These are phyloP conservation scores for Dastarcus helophoroides DNA, from an alignment of 2,888 invertebrate species.

Conservation along the genomic window DNA sequence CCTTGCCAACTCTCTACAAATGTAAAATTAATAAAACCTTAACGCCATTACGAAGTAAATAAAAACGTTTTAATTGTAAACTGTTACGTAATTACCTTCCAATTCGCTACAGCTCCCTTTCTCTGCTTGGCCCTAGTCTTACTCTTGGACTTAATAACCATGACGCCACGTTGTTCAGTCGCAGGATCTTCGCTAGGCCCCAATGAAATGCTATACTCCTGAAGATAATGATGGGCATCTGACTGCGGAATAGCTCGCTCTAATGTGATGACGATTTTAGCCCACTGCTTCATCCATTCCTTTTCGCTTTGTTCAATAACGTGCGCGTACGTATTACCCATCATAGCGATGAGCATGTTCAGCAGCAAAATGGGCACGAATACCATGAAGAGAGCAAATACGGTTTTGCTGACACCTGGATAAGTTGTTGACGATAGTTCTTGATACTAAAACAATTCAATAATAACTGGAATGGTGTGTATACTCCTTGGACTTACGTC, in stretches of 20 bases:
- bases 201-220: slow-evolving; percentile 90
- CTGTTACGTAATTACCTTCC: slow-evolving; percentile 93
- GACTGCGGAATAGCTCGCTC: slow-evolving; percentile 87
- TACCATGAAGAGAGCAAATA: slow-evolving; percentile 97
- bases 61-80: background rate
- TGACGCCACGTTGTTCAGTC: slow-evolving; percentile 82
- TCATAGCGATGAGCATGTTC: slow-evolving; percentile 99
- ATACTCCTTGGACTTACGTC: slow-evolving; percentile 56
- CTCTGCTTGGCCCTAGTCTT: slow-evolving; percentile 94
- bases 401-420: slow-evolving; percentile 83
- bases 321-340: slow-evolving; percentile 98
- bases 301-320: slow-evolving; percentile 98
- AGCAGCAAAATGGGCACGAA: slow-evolving; percentile 91
- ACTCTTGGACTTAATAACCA: slow-evolving; percentile 95
- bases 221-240: slow-evolving; percentile 81
- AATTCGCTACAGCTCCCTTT: slow-evolving; percentile 90
- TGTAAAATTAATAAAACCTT: slow-evolving; percentile 4
- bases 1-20: slow-evolving; percentile 70
- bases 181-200: slow-evolving; percentile 72
- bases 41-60: too few relatives aligned
- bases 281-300: slow-evolving; percentile 99
- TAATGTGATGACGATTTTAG: slow-evolving; percentile 93
- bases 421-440: slow-evolving; percentile 84
- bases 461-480: background rate
- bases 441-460: slow-evolving; percentile 60